Evolutionary conservation across 1,140 invertebrate genomes (phyloP).

Genomic region (Drosophila punjabiensis): DNA sequence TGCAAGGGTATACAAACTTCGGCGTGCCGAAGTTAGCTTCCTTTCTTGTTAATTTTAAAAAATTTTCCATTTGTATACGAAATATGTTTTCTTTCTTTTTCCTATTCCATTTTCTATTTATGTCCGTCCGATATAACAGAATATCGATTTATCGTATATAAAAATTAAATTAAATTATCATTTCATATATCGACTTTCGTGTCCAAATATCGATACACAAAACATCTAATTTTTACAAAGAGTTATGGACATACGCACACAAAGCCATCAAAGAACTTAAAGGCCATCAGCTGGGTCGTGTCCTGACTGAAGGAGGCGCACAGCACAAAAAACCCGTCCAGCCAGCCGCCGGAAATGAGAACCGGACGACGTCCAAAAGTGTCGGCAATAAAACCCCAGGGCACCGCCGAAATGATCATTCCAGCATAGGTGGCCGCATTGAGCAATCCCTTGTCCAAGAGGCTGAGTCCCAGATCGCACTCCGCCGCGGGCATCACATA

Average conservation of each 20-base stretch:
- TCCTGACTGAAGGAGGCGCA: conserved; percentile 89
- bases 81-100: too few relatives aligned
- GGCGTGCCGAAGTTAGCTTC: too few relatives aligned
- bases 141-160: too few relatives aligned
- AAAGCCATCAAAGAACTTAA: conserved; percentile 91
- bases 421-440: conserved; percentile 90
- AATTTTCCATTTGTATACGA: too few relatives aligned
- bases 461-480: conserved; percentile 89
- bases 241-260: conserved; percentile 86
- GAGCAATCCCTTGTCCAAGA: conserved; percentile 89
- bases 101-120: too few relatives aligned
- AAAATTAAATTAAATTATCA: too few relatives aligned
- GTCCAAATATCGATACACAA: neutral
- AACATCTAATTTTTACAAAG: neutral
- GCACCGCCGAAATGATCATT: conserved; percentile 92
- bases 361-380: conserved; percentile 90
- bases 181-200: too few relatives aligned
- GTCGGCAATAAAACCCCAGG: conserved; percentile 94
- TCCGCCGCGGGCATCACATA: conserved; percentile 90
- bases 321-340: conserved; percentile 89
- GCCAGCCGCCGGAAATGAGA: conserved; percentile 89
- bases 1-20: too few relatives aligned
- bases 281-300: conserved; percentile 89
- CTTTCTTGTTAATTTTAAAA: too few relatives aligned
- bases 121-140: too few relatives aligned